These are phyloP conservation scores for Styela plicata DNA, from an alignment of 23 tunicate species.

Conservation along the genomic window DNA sequence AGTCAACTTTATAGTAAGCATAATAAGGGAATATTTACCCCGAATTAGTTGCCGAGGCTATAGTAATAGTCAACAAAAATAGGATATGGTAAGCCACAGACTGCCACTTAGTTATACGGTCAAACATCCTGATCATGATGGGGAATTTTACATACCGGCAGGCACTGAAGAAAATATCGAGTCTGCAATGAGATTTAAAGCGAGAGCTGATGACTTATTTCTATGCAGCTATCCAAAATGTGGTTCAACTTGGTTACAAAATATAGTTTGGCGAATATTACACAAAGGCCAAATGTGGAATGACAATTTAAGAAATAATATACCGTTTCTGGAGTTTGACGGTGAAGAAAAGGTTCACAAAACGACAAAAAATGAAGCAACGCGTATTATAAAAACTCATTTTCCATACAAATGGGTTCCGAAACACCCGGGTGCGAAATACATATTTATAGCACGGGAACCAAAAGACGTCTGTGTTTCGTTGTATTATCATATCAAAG, in stretches of 20 bases:
- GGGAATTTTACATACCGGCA: slow-evolving; percentile 4
- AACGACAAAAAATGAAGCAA: neutral
- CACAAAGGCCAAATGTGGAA: slow-evolving; percentile 39
- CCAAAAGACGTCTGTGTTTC: slow-evolving; percentile 72
- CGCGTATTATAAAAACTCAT: slow-evolving; percentile 11
- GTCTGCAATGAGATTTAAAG: slow-evolving; percentile 44
- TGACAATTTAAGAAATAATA: slow-evolving; percentile 21
- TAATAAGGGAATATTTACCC: no score
- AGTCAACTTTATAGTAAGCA: no score
- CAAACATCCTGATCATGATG: slow-evolving; percentile 12
- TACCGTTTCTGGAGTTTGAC: slow-evolving; percentile 76
- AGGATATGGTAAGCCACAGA: no score
- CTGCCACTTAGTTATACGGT: no score
- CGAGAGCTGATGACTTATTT: slow-evolving; percentile 41
- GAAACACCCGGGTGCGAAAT: slow-evolving; percentile 43
- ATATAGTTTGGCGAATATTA: slow-evolving; percentile 58
- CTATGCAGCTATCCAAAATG: slow-evolving; percentile 57
- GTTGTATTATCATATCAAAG: slow-evolving; percentile 34
- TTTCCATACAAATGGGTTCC: slow-evolving; percentile 33
- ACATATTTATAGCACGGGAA: slow-evolving; percentile 44
- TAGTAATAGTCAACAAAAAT: no score
- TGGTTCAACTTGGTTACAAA: slow-evolving; percentile 74
- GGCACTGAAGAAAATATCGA: slow-evolving; percentile 2
- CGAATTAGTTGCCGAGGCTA: no score
- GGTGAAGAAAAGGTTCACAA: slow-evolving; percentile 22